A percentile compares a stretch with the other conserved stretches of the same genome.
These are phyloP conservation scores for Microctenopoma stevenorrisi DNA, from an alignment of 2,797 vertebrate genomes.

Conservation along the genomic window DNA sequence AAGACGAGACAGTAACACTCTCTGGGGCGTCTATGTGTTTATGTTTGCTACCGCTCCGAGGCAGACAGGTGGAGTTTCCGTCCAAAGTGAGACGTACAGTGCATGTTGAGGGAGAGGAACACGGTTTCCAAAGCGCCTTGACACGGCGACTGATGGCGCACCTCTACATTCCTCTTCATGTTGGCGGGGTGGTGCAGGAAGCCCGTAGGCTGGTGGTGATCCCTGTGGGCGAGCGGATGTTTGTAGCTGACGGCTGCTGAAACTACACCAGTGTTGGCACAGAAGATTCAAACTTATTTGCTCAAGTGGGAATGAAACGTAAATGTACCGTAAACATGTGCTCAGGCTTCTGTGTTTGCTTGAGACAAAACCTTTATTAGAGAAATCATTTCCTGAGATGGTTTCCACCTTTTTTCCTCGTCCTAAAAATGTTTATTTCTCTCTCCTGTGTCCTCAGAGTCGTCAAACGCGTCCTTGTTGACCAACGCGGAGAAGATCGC, in stretches of 20 bases:
- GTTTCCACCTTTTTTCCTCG: neutral
- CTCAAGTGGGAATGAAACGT: too few species aligned
- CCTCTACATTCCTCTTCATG: neutral
- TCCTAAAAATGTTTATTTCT: neutral
- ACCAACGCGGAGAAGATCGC: conserved; percentile 99
- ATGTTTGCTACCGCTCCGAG: conserved; percentile 21
- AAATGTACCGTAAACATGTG: neutral
- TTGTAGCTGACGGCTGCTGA: conserved; percentile 38
- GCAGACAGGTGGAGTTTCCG: conserved; percentile 1
- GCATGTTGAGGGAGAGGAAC: conserved; percentile 19
- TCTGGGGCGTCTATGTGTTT: neutral
- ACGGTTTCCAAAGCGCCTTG: conserved; percentile 12
- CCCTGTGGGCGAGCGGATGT: conserved; percentile 23
- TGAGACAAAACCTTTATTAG: conserved; percentile 1
- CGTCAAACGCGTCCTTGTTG: conserved; percentile 96
- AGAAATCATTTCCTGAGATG: conserved; percentile 7
- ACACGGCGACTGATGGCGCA: conserved; percentile 34
- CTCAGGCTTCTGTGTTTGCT: conserved; percentile 15
- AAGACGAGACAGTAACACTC: conserved; percentile 30
- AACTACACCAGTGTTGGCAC: neutral
- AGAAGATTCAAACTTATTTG: neutral
- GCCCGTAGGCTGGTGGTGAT: conserved; percentile 11
- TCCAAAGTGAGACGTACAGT: conserved; percentile 7
- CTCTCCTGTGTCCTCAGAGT: conserved; percentile 84
- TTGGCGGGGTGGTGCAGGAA: conserved; percentile 24